A percentile compares a stretch with the other conserved stretches of the same genome.
phyloP scores from a whole-genome alignment of 2,888 invertebrate genomes.

The Adelphocoris suturalis region DNA sequence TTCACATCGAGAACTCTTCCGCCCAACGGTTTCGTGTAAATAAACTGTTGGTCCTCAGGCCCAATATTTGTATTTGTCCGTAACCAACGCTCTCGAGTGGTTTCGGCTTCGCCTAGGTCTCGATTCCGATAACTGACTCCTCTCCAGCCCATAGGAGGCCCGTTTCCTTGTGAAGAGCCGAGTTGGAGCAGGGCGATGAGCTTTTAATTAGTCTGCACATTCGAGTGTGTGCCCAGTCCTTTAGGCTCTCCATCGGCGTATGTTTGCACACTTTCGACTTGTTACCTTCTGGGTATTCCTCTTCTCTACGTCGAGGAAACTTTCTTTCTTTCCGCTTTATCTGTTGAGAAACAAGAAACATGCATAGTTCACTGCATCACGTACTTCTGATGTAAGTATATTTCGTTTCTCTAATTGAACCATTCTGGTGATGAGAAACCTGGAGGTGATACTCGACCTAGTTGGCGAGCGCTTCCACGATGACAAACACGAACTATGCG shows the following conservation, averaged over 20 bases:
- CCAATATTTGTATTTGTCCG: constrained; percentile 10
- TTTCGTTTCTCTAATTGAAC: no score
- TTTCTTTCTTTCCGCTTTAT: no score
- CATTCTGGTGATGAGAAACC: no score
- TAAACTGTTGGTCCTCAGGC: constrained; percentile 8
- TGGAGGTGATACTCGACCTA: no score
- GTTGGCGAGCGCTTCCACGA: no score
- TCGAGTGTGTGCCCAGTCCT: constrained; percentile 12
- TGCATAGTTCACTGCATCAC: no score
- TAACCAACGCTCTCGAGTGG: constrained; percentile 8
- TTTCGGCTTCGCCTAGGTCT: constrained; percentile 2
- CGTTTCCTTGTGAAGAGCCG: constrained; percentile 5
- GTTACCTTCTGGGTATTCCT: neutral
- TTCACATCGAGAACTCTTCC: neutral
- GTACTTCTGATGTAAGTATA: neutral
- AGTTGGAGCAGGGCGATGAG: neutral
- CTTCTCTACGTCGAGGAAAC: neutral
- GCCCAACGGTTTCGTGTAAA: neutral
- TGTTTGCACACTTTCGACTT: neutral
- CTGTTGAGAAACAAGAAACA: no score
- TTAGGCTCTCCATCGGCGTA: constrained; percentile 2
- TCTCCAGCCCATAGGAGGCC: neutral
- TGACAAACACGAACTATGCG: no score
- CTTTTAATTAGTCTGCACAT: constrained; percentile 13
- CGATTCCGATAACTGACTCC: constrained; percentile 3